phyloP scores from a whole-genome alignment of 2,113 vertebrate genomes.

The Salvator merianae region DNA sequence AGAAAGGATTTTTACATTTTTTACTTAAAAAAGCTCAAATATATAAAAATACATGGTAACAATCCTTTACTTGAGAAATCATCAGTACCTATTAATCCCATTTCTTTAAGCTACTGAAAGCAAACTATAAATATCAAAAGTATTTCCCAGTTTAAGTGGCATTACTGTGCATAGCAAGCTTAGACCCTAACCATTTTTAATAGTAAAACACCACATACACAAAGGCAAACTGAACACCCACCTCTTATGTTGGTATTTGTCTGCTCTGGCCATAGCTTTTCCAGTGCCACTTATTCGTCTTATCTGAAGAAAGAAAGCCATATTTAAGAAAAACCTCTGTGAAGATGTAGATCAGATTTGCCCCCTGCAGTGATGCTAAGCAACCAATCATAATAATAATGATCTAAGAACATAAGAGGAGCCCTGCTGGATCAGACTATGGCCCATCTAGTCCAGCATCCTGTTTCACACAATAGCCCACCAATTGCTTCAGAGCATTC shows the following conservation, averaged over 20 bases:
- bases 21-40: no score
- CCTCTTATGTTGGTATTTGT: slow-evolving; percentile 98
- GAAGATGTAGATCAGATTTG: no score
- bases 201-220: slow-evolving; percentile 24
- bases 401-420: no score
- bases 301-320: slow-evolving; percentile 76
- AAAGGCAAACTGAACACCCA: slow-evolving; percentile 56
- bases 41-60: no score
- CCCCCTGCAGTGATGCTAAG: no score
- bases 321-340: slow-evolving; percentile 5
- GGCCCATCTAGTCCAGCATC: no score
- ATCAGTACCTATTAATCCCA: not conserved
- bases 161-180: slow-evolving; percentile 14
- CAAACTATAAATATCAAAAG: not conserved
- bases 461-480: no score
- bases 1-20: no score
- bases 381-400: no score
- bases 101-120: not conserved
- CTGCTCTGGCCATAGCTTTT: slow-evolving; percentile 89
- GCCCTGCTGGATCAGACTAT: no score
- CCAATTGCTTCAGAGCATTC: no score
- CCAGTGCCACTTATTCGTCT: slow-evolving; percentile 94
- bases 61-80: not conserved
- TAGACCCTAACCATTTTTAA: slow-evolving; percentile 3
- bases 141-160: not conserved